Evolutionary conservation across 1,140 invertebrate species (phyloP), one percentile per base, ranked within the genome.

Genomic region (Oncopeltus fasciatus): DNA sequence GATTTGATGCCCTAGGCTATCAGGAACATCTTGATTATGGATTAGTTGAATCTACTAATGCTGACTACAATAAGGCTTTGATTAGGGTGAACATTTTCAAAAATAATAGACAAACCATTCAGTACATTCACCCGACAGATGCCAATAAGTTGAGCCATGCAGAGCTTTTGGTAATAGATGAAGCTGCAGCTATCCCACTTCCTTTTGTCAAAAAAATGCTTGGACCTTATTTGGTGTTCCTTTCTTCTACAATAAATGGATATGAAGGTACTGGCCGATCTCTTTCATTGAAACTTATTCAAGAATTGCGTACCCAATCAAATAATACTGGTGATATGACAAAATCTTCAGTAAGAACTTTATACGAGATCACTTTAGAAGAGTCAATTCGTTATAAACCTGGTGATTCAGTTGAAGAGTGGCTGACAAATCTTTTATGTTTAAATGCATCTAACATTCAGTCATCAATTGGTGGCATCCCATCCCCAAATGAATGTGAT

Each of bases 191-290:
- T 20, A 99, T 99, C 67, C 97, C 97, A 0, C 75, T 99, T 53
- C 89, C 92, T 0, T 81, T 92, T 67, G 95, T 99, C 0, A 92
- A 92, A 69, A 81, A 85, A 44, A 86, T 97, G 71, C 78, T 93
- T 58, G 92, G 92, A 0, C 91, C 94, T 1, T 97, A 97, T 71
- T 77, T 99, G 33, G 89, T 95, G 3, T 94, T 99, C 71, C 82
- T 99, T 70, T 86, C 97, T 0, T 99, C 96, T 0, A 99, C 97
- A 0, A 92, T 98, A 29, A 95, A 96, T 72, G 95, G 94, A 70
- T 98, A 99, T 74, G 97, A 99, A 81, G 97, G 97, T 59, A 99
- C 97, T 0, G 95, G 96, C 0, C 78, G 96, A 21, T 97, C 94
- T 1, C 77, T 99, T 3, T 97, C 94, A 0, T 74, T 99, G 14